These are phyloP conservation scores for Drepana falcataria DNA, from an alignment of 2,888 invertebrate species.

Conservation along the genomic window DNA sequence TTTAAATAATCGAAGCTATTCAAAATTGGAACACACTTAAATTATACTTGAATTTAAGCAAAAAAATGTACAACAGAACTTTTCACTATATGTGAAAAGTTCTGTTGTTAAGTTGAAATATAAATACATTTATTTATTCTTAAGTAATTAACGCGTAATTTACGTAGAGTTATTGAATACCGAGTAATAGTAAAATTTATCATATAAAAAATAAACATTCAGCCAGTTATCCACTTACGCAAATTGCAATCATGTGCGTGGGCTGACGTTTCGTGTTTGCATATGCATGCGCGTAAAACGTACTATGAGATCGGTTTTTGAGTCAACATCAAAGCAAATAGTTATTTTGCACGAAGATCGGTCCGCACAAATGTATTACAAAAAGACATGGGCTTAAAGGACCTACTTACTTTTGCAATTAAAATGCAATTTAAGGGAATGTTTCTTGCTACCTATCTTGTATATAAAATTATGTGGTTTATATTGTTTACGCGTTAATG, in stretches of 20 bases:
- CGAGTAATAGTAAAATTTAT: no score
- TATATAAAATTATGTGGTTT: neutral
- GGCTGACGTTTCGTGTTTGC: neutral
- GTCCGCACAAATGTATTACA: neutral
- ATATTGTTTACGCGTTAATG: neutral
- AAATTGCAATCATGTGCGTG: neutral
- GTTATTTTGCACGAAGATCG: neutral
- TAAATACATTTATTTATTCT: no score
- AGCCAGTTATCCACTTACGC: neutral
- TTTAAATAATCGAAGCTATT: no score
- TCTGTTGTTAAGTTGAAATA: no score
- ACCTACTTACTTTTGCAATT: neutral
- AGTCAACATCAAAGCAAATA: neutral
- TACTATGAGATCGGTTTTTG: neutral
- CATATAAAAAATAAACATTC: neutral
- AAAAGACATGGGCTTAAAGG: neutral
- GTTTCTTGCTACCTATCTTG: neutral
- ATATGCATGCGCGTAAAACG: neutral
- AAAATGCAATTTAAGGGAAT: neutral
- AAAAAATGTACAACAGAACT: no score
- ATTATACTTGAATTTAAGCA: no score
- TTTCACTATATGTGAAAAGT: no score
- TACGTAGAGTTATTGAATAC: no score
- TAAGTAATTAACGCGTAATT: no score
- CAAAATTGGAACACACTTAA: no score